Evolutionary conservation across 2,797 vertebrate species (phyloP), one percentile per base, ranked within the genome.

Genomic region (Cercopithecus mitis): DNA sequence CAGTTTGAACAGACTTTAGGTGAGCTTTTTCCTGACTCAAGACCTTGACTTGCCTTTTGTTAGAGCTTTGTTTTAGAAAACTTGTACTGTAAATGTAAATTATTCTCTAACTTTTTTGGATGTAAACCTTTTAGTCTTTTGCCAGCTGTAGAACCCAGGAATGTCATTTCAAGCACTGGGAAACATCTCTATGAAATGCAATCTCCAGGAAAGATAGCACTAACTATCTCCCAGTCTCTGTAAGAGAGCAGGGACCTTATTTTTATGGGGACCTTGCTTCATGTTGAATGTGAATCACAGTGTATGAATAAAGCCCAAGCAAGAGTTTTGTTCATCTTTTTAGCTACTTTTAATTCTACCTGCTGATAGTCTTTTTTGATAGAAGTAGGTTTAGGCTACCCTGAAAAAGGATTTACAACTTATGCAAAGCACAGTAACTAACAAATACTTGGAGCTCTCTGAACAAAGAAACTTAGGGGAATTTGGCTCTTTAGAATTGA

Each of bases 401-500:
- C 0, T 75, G 1, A 6, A 19, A 97, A 43, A 5, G 64, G 36
- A 27, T 70, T 95, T 94, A 4, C n/a, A 70, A 75, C 7, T 73
- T 88, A 86, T 58, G 55, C 27, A 92, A 96, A 97, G n/a, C 27
- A 72, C 88, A 58, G 20, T 81, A 95, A 72, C 27, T 85, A 85
- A 81, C 64, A 91, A 84, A 75, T 95, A 77, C 2, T 57, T 64
- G 41, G 1, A 89, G 24, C n/a, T 93, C 70, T 7, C 19, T 77
- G 89, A 97, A 97, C 15, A 95, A 97, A 87, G 8, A 58, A 83
- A 25, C 19, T 45, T 82, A 47, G 4, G 61, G 82, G 94, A 27
- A 12, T 92, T 25, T 1, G 25, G 55, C 70, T 94, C 61, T 81
- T 97, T 91, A 39, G n/a, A 84, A 39, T 88, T 90, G 50, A 90